A percentile compares a stretch with the other conserved stretches of the same genome.
Evolutionary conservation across 2,888 invertebrate genomes (phyloP).

Genomic region (Eupithecia dodoneata): DNA sequence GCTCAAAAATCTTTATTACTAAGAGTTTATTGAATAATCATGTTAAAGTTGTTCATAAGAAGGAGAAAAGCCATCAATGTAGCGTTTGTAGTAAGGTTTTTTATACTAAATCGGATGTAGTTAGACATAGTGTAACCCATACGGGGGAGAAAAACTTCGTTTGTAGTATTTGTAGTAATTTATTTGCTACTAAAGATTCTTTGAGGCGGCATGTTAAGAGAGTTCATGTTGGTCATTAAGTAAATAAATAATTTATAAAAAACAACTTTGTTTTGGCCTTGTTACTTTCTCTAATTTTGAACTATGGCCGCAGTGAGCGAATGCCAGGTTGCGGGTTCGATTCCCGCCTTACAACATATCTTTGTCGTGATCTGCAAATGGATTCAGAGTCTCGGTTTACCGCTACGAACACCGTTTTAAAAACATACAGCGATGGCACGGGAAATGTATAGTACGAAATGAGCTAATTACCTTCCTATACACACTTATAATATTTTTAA

Average conservation of each 20-base stretch:
- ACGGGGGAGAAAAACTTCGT: conserved; percentile 67
- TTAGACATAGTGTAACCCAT: conserved; percentile 68
- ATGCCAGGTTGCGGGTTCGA: no score
- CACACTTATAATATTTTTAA: no score
- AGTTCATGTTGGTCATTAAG: conserved; percentile 50
- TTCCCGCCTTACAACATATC: no score
- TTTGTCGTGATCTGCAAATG: no score
- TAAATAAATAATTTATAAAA: background rate
- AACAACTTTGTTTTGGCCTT: background rate
- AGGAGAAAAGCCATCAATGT: conserved; percentile 70
- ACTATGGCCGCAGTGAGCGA: no score
- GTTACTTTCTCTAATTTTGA: background rate
- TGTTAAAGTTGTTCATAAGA: conserved; percentile 70
- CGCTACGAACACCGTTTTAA: no score
- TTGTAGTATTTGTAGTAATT: conserved; percentile 62
- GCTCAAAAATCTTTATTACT: conserved; percentile 68
- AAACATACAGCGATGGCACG: no score
- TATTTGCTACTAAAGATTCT: conserved; percentile 71
- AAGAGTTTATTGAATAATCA: conserved; percentile 71
- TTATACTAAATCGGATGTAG: conserved; percentile 69
- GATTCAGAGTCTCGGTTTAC: no score
- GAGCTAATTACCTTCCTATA: no score
- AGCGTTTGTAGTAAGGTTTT: conserved; percentile 69
- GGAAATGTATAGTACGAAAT: no score
- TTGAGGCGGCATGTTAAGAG: conserved; percentile 69